Conservation (phyloP, 2,888 invertebrate species). For the Ceraclea dissimilis region DNA sequence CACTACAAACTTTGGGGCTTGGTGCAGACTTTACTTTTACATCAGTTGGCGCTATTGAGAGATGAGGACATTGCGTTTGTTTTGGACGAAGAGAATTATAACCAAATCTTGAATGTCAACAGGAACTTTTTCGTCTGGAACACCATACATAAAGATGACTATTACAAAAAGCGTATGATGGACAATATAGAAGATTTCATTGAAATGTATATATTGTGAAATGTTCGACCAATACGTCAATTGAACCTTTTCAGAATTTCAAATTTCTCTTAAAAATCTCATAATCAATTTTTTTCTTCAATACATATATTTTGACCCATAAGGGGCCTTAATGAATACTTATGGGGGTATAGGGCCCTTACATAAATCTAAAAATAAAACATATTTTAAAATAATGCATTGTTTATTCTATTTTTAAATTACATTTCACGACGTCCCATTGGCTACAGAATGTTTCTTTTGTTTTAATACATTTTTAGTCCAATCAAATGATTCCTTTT, state of each 20-base stretch:
- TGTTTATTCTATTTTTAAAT: no score
- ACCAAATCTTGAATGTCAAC: slow-evolving; percentile 35
- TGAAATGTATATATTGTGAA: slow-evolving; percentile 9
- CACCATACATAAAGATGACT: slow-evolving; percentile 33
- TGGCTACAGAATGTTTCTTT: background rate
- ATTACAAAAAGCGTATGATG: slow-evolving; percentile 26
- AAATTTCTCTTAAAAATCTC: no score
- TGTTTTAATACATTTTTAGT: slow-evolving; percentile 2
- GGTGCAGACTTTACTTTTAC: slow-evolving; percentile 10
- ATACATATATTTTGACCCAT: no score
- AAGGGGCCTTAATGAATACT: no score
- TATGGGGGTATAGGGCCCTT: no score
- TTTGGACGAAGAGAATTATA: slow-evolving; percentile 33
- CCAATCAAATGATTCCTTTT: slow-evolving; percentile 21
- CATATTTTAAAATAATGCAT: no score
- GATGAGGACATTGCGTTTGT: slow-evolving; percentile 28
- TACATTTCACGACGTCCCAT: background rate
- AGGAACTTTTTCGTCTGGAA: slow-evolving; percentile 35
- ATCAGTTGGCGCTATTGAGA: slow-evolving; percentile 15
- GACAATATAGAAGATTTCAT: slow-evolving; percentile 19
- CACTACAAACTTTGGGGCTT: slow-evolving; percentile 16
- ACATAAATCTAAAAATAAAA: no score
- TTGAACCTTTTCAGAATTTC: no score
- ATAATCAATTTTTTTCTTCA: no score
- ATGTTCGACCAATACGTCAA: no score